Evolutionary conservation across 2,113 vertebrate genomes (phyloP), one percentile per base, ranked within the genome.

Genomic region (Lasiurus borealis): DNA sequence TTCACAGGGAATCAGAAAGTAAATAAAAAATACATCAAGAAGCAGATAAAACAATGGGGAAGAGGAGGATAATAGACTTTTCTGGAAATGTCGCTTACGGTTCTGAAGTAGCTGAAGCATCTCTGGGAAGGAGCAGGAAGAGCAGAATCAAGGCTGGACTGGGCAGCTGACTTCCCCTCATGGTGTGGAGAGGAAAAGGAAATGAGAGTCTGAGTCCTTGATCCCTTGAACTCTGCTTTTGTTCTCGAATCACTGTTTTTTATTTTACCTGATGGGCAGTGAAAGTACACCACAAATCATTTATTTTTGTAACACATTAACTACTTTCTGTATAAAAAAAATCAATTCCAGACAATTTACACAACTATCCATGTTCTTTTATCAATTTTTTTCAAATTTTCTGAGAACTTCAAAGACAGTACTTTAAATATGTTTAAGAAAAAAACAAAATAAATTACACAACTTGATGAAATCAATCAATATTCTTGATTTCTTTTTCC

Each of bases 271-370:
- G 31, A 68, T 71, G 50, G 57, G 14, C 46, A 81, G 88, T 73
- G 82, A 91, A 84, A 95, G 94, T 29, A 92, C 97, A 95, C 13
- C 21, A 23, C 31, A 31, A 87, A 54, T 3, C 72, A 73, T 40
- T 94, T 93, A 76, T 93, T 95, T 96, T 94, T 77, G 96, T 96
- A 93, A 97, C 81, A 95, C 88, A 95, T 96, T 97, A 95, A 95
- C 95, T 64, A 89, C 75, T 87, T 90, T 8, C 73, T 44, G 66
- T 40, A 82, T 84, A 59, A 92, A 95, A 92, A 92, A 95, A 92
- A 95, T 94, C 94, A 95, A 93, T 95, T 93, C 40, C 44, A 91
- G 31, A 75, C 91, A 2, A 69, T 62, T 82, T 88, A 29, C 19
- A 82, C 27, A 40, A 40, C 23, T 25, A 73, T 68, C 23, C 34